These are phyloP conservation scores for Podiceps cristatus DNA, from an alignment of 2,113 vertebrate genomes.

Conservation along the genomic window DNA sequence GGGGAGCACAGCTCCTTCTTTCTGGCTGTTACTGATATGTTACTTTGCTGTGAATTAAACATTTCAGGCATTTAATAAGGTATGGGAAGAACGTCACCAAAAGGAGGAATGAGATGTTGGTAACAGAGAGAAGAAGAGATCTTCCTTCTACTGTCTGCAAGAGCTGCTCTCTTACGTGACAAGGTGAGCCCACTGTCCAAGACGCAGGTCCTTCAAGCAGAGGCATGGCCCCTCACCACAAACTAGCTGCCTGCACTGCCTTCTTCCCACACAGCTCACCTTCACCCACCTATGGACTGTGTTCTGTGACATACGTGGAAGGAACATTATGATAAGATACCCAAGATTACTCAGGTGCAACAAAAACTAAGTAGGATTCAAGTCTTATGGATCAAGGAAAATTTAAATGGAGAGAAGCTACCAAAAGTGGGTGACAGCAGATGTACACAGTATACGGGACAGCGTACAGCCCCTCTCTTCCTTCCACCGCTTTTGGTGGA, in stretches of 20 bases:
- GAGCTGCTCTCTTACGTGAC: not conserved
- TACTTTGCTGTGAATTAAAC: not conserved
- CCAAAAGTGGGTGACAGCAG: not conserved
- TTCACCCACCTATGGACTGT: not conserved
- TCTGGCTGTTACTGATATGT: not conserved
- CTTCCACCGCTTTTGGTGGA: not conserved
- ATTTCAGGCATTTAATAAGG: not conserved
- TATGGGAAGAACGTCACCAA: not conserved
- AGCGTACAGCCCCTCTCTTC: not conserved
- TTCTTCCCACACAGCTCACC: not conserved
- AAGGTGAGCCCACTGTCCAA: not conserved
- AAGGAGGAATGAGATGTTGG: not conserved
- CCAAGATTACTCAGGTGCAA: not conserved
- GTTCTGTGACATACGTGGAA: not conserved
- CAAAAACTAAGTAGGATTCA: not conserved
- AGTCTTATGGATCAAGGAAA: not conserved
- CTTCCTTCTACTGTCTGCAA: not conserved
- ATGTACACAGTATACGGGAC: fast-evolving
- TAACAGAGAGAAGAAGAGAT: not conserved
- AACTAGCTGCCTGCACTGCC: not conserved
- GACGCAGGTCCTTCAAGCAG: not conserved
- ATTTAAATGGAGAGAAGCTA: not conserved
- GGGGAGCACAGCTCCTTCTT: not conserved
- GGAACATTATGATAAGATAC: not conserved
- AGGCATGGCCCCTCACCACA: not conserved